Evolutionary conservation across 2,113 vertebrate species (phyloP), one percentile per base, ranked within the genome.

Genomic region (Alouatta palliata): DNA sequence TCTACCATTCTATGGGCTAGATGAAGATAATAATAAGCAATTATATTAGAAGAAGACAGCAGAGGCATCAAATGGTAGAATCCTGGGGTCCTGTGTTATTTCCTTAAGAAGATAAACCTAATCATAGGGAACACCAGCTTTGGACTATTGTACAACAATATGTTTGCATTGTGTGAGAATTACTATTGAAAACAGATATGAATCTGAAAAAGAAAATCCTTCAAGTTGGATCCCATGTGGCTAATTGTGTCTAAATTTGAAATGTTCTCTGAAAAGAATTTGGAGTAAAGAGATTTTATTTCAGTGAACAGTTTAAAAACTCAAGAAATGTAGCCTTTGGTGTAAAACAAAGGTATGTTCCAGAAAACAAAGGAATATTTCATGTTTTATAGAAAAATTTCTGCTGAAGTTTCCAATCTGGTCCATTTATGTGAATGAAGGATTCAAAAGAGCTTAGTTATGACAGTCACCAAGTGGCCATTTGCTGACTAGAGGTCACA

Each of bases 1-100:
- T 32, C 1, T 4, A 6, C 11, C 3, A 4, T 73, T 56, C 4
- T 21, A 25, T 8, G 6, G 30, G 8, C 13, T 40, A 5, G 6
- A 56, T 56, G 4, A 64, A 86, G 35, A 47, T 76, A 43, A n/a
- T n/a, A 19, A 47, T 68, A 54, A 71, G 19, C 61, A 64, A 32
- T 32, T 64, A 8, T 47, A 5, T 10, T 12, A 66, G 5, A 58
- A 21, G 11, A 84, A 52, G 37, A 11, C 1, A n/a, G 5, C 56
- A 95, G 32, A 86, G 2, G 11, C 12, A n/a, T 37, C 25, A 8
- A 68, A 68, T 61, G 5, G 20, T 27, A 64, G 49, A 35, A 56
- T 85, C 5, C 7, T 20, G 10, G 30, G 1, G 49, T 21, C 10
- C n/a, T 27, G 43, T 61, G 70, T 87, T 75, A 35, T 64, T 71